A percentile compares a stretch with the other conserved stretches of the same genome.
phyloP scores from a whole-genome alignment of 2,113 vertebrate species.

The Notothenia coriiceps region DNA sequence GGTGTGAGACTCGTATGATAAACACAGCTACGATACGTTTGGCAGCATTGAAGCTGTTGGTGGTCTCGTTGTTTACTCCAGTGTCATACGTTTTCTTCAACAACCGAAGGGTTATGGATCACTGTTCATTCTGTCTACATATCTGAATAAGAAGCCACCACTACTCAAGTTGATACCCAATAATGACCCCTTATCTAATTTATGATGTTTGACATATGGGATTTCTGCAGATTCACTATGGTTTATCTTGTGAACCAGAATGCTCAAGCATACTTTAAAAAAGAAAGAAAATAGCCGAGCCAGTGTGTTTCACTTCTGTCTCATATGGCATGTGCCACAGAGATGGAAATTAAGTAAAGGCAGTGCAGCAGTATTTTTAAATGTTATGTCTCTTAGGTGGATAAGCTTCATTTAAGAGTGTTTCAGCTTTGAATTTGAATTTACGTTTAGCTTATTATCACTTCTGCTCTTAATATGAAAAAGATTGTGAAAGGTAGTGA shows the following conservation, averaged over 20 bases:
- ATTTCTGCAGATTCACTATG: slow-evolving; percentile 14
- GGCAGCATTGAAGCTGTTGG: slow-evolving; percentile 60
- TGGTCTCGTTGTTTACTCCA: slow-evolving; percentile 71
- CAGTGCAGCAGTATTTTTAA: slow-evolving; percentile 27
- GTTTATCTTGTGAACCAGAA: slow-evolving; percentile 42
- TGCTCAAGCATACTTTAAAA: slow-evolving; percentile 17
- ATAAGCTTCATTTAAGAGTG: slow-evolving; percentile 47
- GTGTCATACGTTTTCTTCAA: slow-evolving; percentile 32
- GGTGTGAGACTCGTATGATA: slow-evolving; percentile 53
- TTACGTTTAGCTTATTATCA: slow-evolving; percentile 24
- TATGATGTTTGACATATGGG: slow-evolving; percentile 27
- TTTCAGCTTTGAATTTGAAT: slow-evolving; percentile 24
- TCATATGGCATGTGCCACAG: slow-evolving; percentile 36
- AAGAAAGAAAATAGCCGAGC: slow-evolving; percentile 31
- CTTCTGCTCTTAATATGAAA: slow-evolving; percentile 40
- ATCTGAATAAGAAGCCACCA: slow-evolving; percentile 34
- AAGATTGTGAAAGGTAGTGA: slow-evolving; percentile 37
- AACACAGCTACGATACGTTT: slow-evolving; percentile 61
- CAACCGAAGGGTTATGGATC: slow-evolving; percentile 33
- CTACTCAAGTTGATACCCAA: slow-evolving; percentile 28
- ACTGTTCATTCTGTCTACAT: slow-evolving; percentile 9
- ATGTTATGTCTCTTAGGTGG: slow-evolving; percentile 46
- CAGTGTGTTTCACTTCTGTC: slow-evolving; percentile 37
- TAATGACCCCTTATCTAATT: slow-evolving; percentile 25
- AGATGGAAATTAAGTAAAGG: slow-evolving; percentile 31